Evolutionary conservation across 2,888 invertebrate species (phyloP).

Genomic region (Zaprionus bogoriensis): DNA sequence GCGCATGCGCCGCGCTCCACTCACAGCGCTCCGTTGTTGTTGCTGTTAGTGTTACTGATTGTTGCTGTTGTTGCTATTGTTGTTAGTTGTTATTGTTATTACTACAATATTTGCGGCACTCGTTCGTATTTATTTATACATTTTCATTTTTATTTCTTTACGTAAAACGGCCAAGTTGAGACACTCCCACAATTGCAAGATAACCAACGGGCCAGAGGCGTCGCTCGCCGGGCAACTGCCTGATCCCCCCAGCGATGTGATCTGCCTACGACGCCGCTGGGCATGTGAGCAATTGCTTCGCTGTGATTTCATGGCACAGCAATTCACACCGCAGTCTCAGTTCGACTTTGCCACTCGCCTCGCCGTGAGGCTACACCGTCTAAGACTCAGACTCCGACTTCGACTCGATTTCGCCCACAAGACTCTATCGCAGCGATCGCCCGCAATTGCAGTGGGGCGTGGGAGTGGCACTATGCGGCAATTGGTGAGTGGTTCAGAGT

Average conservation of each 20-base stretch:
- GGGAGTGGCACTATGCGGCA: slow-evolving; percentile 62
- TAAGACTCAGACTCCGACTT: slow-evolving; percentile 12
- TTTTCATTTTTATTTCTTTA: slow-evolving; percentile 67
- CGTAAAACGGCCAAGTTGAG: slow-evolving; percentile 73
- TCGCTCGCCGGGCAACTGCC: neutral
- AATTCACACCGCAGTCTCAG: slow-evolving; percentile 72
- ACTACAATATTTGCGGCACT: slow-evolving; percentile 72
- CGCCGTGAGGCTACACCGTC: slow-evolving; percentile 42
- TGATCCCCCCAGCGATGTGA: neutral
- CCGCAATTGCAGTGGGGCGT: too few relatives aligned
- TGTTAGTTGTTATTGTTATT: slow-evolving; percentile 53
- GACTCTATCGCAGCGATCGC: too few relatives aligned
- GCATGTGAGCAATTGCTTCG: slow-evolving; percentile 47
- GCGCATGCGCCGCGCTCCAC: slow-evolving; percentile 58
- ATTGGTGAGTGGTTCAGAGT: slow-evolving; percentile 60
- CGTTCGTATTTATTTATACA: slow-evolving; percentile 62
- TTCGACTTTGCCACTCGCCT: slow-evolving; percentile 72
- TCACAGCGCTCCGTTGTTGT: slow-evolving; percentile 15
- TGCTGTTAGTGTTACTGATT: neutral
- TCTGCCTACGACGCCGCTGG: slow-evolving; percentile 47
- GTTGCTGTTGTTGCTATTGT: slow-evolving; percentile 15
- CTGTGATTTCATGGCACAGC: slow-evolving; percentile 74
- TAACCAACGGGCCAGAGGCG: slow-evolving; percentile 48
- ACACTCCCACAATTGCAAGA: slow-evolving; percentile 77
- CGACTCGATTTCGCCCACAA: neutral